These are phyloP conservation scores for Cephus cinctus DNA, from an alignment of 1,140 invertebrate species.

Conservation along the genomic window DNA sequence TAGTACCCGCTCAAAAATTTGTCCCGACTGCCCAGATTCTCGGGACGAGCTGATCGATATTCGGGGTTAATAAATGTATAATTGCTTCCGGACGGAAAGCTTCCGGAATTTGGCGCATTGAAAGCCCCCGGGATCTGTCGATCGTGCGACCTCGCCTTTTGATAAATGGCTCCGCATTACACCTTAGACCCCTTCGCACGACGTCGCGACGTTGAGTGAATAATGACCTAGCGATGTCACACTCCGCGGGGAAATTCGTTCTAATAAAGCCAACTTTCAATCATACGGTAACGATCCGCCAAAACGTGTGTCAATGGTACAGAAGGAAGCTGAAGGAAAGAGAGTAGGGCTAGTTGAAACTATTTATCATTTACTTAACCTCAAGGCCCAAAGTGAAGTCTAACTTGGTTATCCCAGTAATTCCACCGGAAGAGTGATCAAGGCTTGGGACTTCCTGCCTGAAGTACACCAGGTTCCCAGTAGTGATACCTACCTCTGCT, in stretches of 20 bases:
- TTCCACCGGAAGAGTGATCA: no score
- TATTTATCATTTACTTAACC: no score
- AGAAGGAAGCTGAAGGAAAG: no score
- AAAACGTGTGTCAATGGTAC: not conserved
- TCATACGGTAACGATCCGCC: not conserved
- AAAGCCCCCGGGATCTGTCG: conserved; percentile 1
- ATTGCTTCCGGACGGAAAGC: conserved; percentile 3
- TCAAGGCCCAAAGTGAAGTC: no score
- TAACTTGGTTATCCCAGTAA: no score
- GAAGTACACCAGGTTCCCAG: no score
- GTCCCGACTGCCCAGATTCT: not conserved
- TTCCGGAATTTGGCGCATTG: conserved; percentile 1
- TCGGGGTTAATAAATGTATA: conserved; percentile 11
- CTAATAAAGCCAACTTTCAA: conserved; percentile 8
- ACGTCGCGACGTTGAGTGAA: not conserved
- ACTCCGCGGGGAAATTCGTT: conserved; percentile 6
- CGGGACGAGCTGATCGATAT: not conserved
- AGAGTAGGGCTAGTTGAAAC: no score
- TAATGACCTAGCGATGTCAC: conserved; percentile 5
- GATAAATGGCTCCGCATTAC: conserved; percentile 9
- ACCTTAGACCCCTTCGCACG: not conserved
- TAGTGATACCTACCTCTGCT: no score
- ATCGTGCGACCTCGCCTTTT: conserved; percentile 5
- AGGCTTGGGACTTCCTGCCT: no score
- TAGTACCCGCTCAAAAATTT: not conserved